These are phyloP conservation scores for Halcyon senegalensis DNA, from an alignment of 2,113 vertebrate genomes.

Conservation along the genomic window DNA sequence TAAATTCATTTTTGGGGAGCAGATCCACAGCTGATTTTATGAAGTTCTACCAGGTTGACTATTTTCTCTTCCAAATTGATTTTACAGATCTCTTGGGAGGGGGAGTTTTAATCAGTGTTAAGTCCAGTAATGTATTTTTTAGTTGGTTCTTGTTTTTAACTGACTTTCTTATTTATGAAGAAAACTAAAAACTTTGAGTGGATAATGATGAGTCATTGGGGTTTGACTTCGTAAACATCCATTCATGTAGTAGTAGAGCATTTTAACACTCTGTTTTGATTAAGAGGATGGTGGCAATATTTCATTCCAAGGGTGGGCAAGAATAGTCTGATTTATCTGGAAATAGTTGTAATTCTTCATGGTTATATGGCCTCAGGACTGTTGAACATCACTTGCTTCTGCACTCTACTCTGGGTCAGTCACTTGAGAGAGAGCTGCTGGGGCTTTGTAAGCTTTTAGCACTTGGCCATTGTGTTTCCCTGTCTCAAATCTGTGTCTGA, in stretches of 20 bases:
- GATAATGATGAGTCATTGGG: not conserved
- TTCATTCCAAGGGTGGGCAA: not conserved
- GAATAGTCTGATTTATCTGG: not conserved
- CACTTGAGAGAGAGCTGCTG: not conserved
- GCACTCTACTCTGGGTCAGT: not conserved
- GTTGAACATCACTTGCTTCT: fast-evolving
- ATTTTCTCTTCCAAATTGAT: not conserved
- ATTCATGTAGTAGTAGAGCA: not conserved
- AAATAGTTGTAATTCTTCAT: not conserved
- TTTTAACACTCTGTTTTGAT: not conserved
- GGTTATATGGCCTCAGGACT: not conserved
- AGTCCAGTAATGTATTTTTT: not conserved
- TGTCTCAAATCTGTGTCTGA: not conserved
- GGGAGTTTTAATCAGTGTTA: not conserved
- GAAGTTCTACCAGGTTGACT: not conserved
- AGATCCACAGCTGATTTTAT: not conserved
- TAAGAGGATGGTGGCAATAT: not conserved
- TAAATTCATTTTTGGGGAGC: not conserved
- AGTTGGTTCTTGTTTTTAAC: not conserved
- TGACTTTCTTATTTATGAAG: not conserved
- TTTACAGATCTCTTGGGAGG: not conserved
- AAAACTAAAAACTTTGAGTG: not conserved
- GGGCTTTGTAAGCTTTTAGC: not conserved
- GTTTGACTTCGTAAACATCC: not conserved
- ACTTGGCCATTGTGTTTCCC: not conserved